Conservation (phyloP, 2,888 invertebrate species). For the Drosophila antonietae region DNA sequence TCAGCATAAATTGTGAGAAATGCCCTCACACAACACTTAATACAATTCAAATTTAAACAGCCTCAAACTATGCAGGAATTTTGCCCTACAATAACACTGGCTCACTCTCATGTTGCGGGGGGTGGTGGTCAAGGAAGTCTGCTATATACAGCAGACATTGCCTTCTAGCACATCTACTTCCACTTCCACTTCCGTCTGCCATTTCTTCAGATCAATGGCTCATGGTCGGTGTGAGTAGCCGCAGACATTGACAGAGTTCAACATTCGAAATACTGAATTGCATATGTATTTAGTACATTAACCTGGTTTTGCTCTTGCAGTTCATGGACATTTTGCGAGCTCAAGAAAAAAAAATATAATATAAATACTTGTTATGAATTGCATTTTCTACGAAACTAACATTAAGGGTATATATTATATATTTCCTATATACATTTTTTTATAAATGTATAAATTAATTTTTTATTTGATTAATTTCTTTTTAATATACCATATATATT, state of each 20-base stretch:
- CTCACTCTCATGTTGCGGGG: neutral
- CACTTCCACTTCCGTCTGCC: neutral
- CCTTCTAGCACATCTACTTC: neutral
- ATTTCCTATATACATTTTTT: too few relatives aligned
- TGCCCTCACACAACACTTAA: neutral
- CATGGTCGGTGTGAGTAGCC: neutral
- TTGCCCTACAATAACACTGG: neutral
- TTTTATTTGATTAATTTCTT: too few relatives aligned
- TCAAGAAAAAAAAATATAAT: too few relatives aligned
- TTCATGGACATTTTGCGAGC: neutral
- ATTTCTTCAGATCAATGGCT: constrained; percentile 1
- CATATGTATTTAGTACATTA: neutral
- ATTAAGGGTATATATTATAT: too few relatives aligned
- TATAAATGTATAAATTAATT: too few relatives aligned
- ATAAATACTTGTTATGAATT: neutral
- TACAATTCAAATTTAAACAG: neutral
- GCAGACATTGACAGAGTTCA: neutral
- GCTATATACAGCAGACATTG: neutral
- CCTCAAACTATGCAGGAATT: neutral
- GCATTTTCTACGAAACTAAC: too few relatives aligned
- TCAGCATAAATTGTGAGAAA: neutral
- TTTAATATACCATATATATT: too few relatives aligned
- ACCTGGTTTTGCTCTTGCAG: neutral
- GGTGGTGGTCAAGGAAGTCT: constrained; percentile 1
- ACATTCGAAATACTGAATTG: too few relatives aligned